phyloP scores from a whole-genome alignment of 2,113 vertebrate species.

The Platysteira castanea region DNA sequence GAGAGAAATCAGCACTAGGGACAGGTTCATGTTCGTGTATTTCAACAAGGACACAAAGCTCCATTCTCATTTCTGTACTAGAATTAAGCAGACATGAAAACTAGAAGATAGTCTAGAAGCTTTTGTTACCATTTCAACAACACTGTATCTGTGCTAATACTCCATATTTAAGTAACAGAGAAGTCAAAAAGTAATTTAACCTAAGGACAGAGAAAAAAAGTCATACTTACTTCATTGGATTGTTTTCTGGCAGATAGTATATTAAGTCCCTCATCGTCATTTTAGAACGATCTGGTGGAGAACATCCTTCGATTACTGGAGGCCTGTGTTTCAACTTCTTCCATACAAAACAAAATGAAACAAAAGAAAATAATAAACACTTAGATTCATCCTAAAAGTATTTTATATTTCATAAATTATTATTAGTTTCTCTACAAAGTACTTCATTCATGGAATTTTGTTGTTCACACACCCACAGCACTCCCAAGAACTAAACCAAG shows the following conservation, averaged over 20 bases:
- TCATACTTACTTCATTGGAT: slow-evolving; percentile 91
- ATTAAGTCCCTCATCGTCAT: slow-evolving; percentile 98
- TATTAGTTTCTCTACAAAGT: background rate
- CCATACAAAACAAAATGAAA: slow-evolving; percentile 14
- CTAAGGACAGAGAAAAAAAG: background rate
- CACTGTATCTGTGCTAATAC: background rate
- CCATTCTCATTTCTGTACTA: background rate
- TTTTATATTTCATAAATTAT: background rate
- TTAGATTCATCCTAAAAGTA: background rate
- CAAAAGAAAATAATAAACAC: background rate
- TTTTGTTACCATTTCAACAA: background rate
- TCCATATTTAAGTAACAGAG: background rate
- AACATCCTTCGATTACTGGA: slow-evolving; percentile 67
- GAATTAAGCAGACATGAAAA: background rate
- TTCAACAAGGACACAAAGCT: background rate
- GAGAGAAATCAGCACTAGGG: background rate
- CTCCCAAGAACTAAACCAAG: background rate
- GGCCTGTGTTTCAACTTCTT: slow-evolving; percentile 77
- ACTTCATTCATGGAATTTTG: background rate
- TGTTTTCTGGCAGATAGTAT: slow-evolving; percentile 88
- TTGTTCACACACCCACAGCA: background rate
- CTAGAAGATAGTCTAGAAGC: background rate
- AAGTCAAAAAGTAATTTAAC: background rate
- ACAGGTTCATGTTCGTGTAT: background rate
- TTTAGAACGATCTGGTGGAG: slow-evolving; percentile 85